Base-by-base conservation (phyloP, 1,140 invertebrate genomes). In the Rhopalosiphum maidis region DNA sequence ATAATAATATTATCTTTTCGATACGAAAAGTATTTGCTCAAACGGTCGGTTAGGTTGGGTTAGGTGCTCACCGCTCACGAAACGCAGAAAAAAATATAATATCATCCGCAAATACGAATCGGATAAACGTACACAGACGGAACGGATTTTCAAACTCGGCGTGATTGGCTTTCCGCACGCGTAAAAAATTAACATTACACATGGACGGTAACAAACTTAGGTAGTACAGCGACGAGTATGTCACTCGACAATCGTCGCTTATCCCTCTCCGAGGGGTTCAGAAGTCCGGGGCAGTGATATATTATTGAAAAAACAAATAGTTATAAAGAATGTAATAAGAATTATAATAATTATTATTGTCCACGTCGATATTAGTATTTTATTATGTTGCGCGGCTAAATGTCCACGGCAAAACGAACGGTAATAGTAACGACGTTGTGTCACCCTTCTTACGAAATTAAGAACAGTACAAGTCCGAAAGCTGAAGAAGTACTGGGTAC, bases 1-100 rank as follows among this genome's bases (percentile, higher is more conserved):
- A 77, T 77, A 77, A n/a, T 77, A n/a, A 18, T 68, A 68, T 68
- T 68, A 68, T n/a, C n/a, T n/a, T 77, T 54, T 77, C 60, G 60
- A 77, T 77, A n/a, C 60, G 60, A 77, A n/a, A 68, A n/a, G 6
- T 4, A 11, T 7, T 68, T 4, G 60, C 30, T 68, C 60, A 68
- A n/a, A n/a, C 60, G 60, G 60, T 77, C 3, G 30, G 60, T 77
- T 77, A 41, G 41, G 41, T 41, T 41, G 3, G 41, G 41, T 41
- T 41, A 41, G 41, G 41, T n/a, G 60, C n/a, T n/a, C 15, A 30
- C 3, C 2, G 60, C n/a, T 18, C 4, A n/a, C 60, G 15, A 77
- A 77, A 77, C 18, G 15, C 30, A 18, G 15, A 7, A n/a, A 77
- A 77, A 68, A 77, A 77, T 41, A 41, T 41, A 77, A 77, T 77